Evolutionary conservation across 2,113 vertebrate species (phyloP), one percentile per base, ranked within the genome.

Genomic region (Limanda limanda): DNA sequence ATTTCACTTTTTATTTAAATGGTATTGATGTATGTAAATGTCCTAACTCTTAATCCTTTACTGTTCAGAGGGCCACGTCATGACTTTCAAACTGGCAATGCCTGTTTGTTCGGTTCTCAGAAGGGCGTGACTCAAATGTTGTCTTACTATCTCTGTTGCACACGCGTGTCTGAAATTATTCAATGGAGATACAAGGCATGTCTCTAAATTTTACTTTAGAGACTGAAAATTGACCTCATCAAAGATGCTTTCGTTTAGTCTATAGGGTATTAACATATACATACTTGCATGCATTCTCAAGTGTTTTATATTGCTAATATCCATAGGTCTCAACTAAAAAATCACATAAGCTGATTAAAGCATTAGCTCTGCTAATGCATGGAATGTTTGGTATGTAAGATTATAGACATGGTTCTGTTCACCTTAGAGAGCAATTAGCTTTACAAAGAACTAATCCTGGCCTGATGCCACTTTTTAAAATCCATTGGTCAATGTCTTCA

Each of bases 371-470:
- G 35, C 63, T 51, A 61, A 81, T 57, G 67, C 54, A 52, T 1
- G 78, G 85, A 86, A 91, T 91, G 87, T 86, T 81, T 86, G 87
- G 89, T 86, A 92, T 89, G 89, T 82, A 75, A 82, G 87, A 88
- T 87, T 86, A 84, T 45, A 70, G 79, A 63, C 14, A n/a, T 37
- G 1, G 66, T 24, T 80, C 51, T 77, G 55, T 71, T 51, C 31
- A 79, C 75, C 47, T 63, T 57, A 74, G 23, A 57, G 75, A 68
- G 64, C 60, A 85, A 74, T 82, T 79, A 48, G 74, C 57, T 78
- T 70, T 51, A 64, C 59, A 71, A n/a, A 62, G 48, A 42, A 27
- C 66, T 69, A 60, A 73, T 66, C 45, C 51, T 23, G 40, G 3
- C 68, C 66, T 70, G 55, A 60, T 68, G 45, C n/a, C 52, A 31